phyloP scores from a whole-genome alignment of 1,140 invertebrate species.

The Metopolophium dirhodum region DNA sequence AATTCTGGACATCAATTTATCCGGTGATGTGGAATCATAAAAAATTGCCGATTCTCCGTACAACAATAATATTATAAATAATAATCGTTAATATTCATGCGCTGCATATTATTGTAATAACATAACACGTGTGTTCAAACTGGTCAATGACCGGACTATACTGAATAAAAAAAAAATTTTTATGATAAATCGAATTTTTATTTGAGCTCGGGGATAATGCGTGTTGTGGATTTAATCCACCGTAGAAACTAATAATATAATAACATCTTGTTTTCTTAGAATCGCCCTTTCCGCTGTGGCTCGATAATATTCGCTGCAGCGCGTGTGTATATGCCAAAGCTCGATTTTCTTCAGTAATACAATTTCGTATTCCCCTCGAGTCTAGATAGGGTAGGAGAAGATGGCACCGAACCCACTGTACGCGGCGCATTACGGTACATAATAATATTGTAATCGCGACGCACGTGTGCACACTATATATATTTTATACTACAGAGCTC shows the following conservation, averaged over 20 bases:
- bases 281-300: background rate
- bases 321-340: background rate
- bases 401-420: background rate
- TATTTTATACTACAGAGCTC: background rate
- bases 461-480: conserved; percentile 20
- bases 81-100: no score
- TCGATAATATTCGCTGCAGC: background rate
- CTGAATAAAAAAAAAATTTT: background rate
- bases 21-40: no score
- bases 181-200: background rate
- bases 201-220: background rate
- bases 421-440: background rate
- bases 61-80: no score
- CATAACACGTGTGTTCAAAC: no score
- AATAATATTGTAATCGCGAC: background rate
- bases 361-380: conserved; percentile 42
- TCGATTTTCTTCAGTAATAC: conserved; percentile 15
- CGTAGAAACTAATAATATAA: background rate
- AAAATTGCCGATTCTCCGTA: no score
- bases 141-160: background rate
- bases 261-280: background rate
- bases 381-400: background rate
- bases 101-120: no score
- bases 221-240: background rate
- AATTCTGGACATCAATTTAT: background rate